Conservation (phyloP, 1,140 invertebrate genomes). For the Pseudomyrmex flavicornis region DNA sequence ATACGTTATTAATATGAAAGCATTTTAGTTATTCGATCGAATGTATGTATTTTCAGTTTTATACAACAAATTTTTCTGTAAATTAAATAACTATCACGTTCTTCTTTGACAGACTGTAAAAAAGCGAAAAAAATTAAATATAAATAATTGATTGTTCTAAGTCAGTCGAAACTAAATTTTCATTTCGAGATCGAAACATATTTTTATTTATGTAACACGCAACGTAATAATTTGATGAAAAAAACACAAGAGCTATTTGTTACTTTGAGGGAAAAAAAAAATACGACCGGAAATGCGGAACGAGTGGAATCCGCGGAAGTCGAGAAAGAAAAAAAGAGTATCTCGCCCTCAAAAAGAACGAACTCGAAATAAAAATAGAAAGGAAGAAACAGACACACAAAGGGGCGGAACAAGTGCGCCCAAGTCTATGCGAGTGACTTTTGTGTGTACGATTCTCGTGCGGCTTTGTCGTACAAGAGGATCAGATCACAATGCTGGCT, state of each 20-base stretch:
- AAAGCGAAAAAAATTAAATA: too few relatives aligned
- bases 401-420: conserved; percentile 55
- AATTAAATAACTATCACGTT: too few relatives aligned
- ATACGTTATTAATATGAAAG: too few relatives aligned
- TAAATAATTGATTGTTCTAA: too few relatives aligned
- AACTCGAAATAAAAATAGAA: conserved; percentile 62
- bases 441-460: conserved; percentile 53
- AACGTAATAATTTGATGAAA: not conserved
- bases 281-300: conserved; percentile 3
- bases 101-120: too few relatives aligned
- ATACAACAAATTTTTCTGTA: too few relatives aligned
- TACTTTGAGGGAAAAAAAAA: not conserved
- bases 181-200: too few relatives aligned
- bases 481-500: conserved; percentile 39
- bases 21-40: too few relatives aligned
- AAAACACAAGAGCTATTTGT: conserved; percentile 40
- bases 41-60: too few relatives aligned
- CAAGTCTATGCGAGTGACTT: conserved; percentile 44
- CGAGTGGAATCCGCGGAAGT: conserved; percentile 32
- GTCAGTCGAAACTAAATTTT: too few relatives aligned
- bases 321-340: not conserved
- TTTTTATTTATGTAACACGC: too few relatives aligned
- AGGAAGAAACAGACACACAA: conserved; percentile 51
- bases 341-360: conserved; percentile 38
- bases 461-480: conserved; percentile 49